Evolutionary conservation across 1,140 invertebrate species (phyloP).

Genomic region (Galendromus occidentalis): DNA sequence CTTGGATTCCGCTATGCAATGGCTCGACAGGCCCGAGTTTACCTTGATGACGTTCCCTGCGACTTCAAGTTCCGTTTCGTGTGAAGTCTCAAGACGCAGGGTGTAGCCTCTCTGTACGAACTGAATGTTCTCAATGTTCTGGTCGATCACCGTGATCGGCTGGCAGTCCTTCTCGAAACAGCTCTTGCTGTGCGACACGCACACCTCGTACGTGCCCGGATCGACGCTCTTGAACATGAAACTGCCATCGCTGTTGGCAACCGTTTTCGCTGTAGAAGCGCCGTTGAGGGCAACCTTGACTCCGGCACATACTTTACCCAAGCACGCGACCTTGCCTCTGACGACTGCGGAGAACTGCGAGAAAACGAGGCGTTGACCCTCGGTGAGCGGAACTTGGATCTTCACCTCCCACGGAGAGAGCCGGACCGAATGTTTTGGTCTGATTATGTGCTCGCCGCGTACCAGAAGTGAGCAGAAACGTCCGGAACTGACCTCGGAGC

Average conservation of each 20-base stretch:
- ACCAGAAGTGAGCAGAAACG: neutral
- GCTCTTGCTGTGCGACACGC: conserved; percentile 23
- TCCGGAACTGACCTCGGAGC: neutral
- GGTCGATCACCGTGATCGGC: conserved; percentile 41
- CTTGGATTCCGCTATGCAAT: conserved; percentile 11
- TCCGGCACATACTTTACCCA: neutral
- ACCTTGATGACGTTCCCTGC: conserved; percentile 18
- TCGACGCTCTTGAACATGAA: conserved; percentile 58
- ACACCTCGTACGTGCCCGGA: conserved; percentile 54
- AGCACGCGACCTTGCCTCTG: neutral
- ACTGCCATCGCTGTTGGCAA: conserved; percentile 46
- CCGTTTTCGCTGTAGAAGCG: conserved; percentile 47
- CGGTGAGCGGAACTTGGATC: neutral
- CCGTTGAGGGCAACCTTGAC: conserved; percentile 1
- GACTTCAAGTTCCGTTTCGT: conserved; percentile 40
- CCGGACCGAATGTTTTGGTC: neutral
- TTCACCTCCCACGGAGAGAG: neutral
- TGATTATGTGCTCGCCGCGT: neutral
- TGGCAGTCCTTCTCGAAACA: conserved; percentile 43
- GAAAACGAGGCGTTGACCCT: neutral
- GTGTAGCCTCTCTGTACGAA: conserved; percentile 57
- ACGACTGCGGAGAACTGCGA: neutral
- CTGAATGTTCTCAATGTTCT: conserved; percentile 40
- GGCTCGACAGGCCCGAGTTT: conserved; percentile 1
- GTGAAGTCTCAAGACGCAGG: conserved; percentile 43